Conservation (phyloP, 2,888 invertebrate species). For the Tethea ocularis region DNA sequence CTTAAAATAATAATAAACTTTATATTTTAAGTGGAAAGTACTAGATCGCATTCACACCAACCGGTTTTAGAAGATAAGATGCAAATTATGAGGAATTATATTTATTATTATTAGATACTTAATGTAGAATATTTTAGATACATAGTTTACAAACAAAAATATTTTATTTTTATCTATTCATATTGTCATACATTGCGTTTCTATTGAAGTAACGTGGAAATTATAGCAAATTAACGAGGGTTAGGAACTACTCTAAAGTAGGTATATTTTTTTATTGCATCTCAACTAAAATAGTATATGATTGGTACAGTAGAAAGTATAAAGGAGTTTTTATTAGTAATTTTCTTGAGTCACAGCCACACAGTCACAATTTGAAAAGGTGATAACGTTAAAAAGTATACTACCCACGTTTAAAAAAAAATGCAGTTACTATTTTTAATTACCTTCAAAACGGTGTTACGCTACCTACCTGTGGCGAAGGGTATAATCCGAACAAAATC, state of each 20-base stretch:
- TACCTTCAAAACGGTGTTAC: slow-evolving; percentile 10
- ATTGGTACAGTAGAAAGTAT: neutral
- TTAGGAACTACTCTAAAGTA: neutral
- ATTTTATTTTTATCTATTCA: slow-evolving; percentile 47
- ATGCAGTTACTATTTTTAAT: slow-evolving; percentile 15
- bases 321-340: neutral
- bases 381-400: neutral
- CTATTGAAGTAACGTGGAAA: slow-evolving; percentile 24
- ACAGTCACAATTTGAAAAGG: neutral
- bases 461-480: slow-evolving; percentile 8
- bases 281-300: neutral
- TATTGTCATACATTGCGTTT: slow-evolving; percentile 63
- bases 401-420: neutral
- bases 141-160: slow-evolving; percentile 19
- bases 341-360: neutral
- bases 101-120: neutral
- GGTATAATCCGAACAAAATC: no score
- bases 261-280: neutral
- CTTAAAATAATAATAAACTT: slow-evolving; percentile 12
- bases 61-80: neutral
- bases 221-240: neutral
- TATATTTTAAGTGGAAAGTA: slow-evolving; percentile 6
- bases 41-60: neutral
- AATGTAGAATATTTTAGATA: slow-evolving; percentile 15
- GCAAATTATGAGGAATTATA: neutral